These are phyloP conservation scores for Drosophila infuscata DNA, from an alignment of 2,888 invertebrate species.

Conservation along the genomic window DNA sequence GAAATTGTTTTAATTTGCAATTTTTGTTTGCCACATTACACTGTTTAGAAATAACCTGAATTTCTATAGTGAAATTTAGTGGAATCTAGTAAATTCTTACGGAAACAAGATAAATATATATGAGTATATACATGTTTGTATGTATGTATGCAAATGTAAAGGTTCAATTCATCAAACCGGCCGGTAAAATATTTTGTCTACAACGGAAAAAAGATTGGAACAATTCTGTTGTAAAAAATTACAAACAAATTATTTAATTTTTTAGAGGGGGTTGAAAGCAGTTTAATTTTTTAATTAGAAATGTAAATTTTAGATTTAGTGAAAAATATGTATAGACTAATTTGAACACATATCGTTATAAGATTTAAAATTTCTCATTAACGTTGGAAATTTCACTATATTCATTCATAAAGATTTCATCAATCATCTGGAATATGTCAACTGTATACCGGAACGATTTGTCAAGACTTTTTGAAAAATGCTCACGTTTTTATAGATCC, in stretches of 20 bases:
- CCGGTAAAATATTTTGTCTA: neutral
- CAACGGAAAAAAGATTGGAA: neutral
- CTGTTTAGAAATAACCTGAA: neutral
- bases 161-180: neutral
- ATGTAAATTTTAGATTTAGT: neutral
- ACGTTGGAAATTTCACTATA: neutral
- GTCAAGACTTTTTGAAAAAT: conserved; percentile 91
- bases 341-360: neutral
- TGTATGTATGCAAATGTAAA: neutral
- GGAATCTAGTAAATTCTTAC: neutral
- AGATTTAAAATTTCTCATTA: neutral
- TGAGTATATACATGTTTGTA: neutral
- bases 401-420: conserved; percentile 56
- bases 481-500: conserved; percentile 94
- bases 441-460: conserved; percentile 92
- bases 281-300: neutral
- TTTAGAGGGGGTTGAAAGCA: neutral
- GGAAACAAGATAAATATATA: neutral
- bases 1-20: neutral
- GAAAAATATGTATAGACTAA: neutral
- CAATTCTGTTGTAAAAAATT: neutral
- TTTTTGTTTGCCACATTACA: neutral
- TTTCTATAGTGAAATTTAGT: neutral
- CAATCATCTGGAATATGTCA: conserved; percentile 88
- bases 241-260: neutral